These are phyloP conservation scores for Dioctria rufipes DNA, from an alignment of 2,888 invertebrate species.

Conservation along the genomic window DNA sequence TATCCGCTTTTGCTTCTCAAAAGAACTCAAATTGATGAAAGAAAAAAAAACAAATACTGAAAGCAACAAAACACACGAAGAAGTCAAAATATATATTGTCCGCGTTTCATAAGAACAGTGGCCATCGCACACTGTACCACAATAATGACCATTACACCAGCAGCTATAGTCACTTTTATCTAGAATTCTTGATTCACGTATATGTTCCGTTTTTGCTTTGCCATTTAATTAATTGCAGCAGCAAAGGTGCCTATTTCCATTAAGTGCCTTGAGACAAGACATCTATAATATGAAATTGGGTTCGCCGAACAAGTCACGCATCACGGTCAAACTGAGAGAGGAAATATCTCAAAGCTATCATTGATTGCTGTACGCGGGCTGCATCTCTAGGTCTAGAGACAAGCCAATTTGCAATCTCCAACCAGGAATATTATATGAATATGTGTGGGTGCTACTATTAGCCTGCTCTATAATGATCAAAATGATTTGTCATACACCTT, in stretches of 20 bases:
- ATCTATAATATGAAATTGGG: slow-evolving; percentile 23
- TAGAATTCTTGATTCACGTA: background rate
- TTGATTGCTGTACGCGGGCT: background rate
- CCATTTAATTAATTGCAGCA: slow-evolving; percentile 9
- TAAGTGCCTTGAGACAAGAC: background rate
- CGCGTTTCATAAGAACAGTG: no score
- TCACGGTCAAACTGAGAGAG: slow-evolving; percentile 19
- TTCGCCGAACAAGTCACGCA: slow-evolving; percentile 48
- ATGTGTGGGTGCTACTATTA: slow-evolving; percentile 44
- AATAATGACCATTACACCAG: no score
- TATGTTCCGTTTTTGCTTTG: slow-evolving; percentile 12
- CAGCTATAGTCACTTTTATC: no score
- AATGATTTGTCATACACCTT: slow-evolving; percentile 48
- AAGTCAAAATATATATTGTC: no score
- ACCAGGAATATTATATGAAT: background rate
- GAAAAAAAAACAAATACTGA: no score
- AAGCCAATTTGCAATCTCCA: slow-evolving; percentile 27
- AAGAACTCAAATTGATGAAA: no score
- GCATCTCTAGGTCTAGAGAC: background rate
- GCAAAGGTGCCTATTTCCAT: slow-evolving; percentile 16
- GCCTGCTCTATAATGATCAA: slow-evolving; percentile 21
- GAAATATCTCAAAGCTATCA: background rate
- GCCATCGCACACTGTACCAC: no score
- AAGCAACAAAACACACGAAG: no score
- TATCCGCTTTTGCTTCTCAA: no score